Base-by-base conservation (phyloP, 2,888 invertebrate species). In the Globia sparganii region DNA sequence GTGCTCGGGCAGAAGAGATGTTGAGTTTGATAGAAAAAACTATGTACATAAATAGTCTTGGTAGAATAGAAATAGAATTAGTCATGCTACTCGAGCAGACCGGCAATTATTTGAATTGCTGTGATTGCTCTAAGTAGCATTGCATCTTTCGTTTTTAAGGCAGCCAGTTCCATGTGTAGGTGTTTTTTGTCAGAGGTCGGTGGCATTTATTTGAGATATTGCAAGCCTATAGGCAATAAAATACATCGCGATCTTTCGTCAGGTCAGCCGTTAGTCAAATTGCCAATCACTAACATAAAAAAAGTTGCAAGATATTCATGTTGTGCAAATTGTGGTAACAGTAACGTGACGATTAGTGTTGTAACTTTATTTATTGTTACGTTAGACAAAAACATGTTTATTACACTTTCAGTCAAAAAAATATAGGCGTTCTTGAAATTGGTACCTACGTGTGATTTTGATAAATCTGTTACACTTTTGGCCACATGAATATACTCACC, bases 241-340 rank as follows among this genome's bases (percentile, higher is more conserved):
- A 31, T 59, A 59, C 59, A 59, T 59, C 59, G 59, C 31, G 31
- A 18, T 59, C 31, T 75, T 77, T 66, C 59, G 31, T 62, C 46
- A 58, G 31, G 11, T 62, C 13, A 46, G n/a, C 15, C 18, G 34
- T 61, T 18, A 25, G 13, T 53, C 18, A 25, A 61, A 62, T 70
- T 78, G 37, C 64, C 56, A 78, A 77, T 62, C 18, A 18, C 15
- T 46, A 78, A 64, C 46, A 77, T 70, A 71, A 78, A 78, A 77
- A 77, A 71, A 64, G 25, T 78, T 78, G 40, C 78, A 71, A 78
- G 78, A 78, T 65, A 65, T 49, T 78, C 28, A 71, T 49, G 49
- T 71, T 78, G 64, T 59, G 58, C 18, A 65, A 78, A 78, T 49
- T 58, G 49, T 40, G 25, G 70, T 59, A 49, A 78, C 71, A 58